Base-by-base conservation (phyloP, 37 sponge, comb jelly and placozoan genomes). In the Halisarca cf. caerulea region DNA sequence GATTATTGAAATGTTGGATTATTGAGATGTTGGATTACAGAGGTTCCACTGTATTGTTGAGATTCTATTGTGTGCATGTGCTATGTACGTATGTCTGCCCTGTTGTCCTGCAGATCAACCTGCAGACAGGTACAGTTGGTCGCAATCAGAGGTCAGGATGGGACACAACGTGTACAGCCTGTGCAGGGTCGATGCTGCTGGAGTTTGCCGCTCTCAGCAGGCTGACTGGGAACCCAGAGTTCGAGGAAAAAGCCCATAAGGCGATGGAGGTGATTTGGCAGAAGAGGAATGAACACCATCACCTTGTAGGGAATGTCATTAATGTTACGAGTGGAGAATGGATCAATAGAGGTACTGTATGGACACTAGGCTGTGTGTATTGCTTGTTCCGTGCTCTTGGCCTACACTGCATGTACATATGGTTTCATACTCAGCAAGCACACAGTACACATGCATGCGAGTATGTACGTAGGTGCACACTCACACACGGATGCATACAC, bases 161-260 rank as follows among this genome's bases (percentile, higher is more conserved):
- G 35, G 86, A 88, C 62, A 89, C 89, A 66, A 98, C 99, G 1
- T 98, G 99, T 54, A 96, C 96, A 6, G 96, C 99, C 0, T 98
- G 99, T 90, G 99, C 96, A 18, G 99, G 99, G 3, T 96, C 95
- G 15, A 45, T 96, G 41, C 78, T 92, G 33, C 83, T 98, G 77
- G 99, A 98, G 92, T 94, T 98, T 86, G 99, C 96, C 33, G 96
- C 99, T 7, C 91, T 98, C 40, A 94, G 94, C 57, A 59, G 92
- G 0, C 82, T 94, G 64, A 92, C 97, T 2, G 92, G 92, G 2
- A 84, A 96, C 82, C 86, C 92, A 21, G 82, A 60, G 30, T 96
- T 84, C 68, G 97, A 96, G 87, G 86, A 75, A 45, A 94, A 84
- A 75, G 97, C 97, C 3, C 90, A 79, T 37, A 25, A 51, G 5